Conservation (phyloP, 2,888 invertebrate genomes). For the Schrankia costaestrigalis region DNA sequence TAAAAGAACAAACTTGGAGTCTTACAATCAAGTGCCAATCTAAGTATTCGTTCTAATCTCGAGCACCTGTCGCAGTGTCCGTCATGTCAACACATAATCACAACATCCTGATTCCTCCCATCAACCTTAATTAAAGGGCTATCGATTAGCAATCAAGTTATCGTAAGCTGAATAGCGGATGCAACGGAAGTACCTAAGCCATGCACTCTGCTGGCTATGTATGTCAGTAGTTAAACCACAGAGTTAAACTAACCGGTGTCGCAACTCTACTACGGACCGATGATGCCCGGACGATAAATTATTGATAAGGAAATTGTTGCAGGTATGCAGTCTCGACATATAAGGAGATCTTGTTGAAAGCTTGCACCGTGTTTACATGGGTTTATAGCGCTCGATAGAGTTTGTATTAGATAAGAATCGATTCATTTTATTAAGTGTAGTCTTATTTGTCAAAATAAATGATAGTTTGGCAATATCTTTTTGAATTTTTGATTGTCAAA, state of each 20-base stretch:
- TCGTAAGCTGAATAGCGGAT: slow-evolving; percentile 3
- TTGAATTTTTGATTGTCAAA: too few relatives aligned
- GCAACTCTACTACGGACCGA: background rate
- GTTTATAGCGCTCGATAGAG: too few relatives aligned
- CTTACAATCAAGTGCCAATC: too few relatives aligned
- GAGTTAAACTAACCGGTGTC: slow-evolving; percentile 1
- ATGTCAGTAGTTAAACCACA: slow-evolving; percentile 32
- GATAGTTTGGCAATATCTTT: too few relatives aligned
- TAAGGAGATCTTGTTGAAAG: background rate
- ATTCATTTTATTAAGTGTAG: too few relatives aligned
- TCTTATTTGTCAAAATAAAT: too few relatives aligned
- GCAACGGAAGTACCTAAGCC: slow-evolving; percentile 10
- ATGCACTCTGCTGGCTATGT: slow-evolving; percentile 27
- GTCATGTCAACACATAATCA: too few relatives aligned
- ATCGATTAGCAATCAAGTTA: background rate
- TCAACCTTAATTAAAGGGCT: background rate
- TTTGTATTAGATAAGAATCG: too few relatives aligned
- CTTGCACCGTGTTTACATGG: background rate
- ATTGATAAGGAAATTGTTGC: slow-evolving; percentile 28
- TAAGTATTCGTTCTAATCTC: too few relatives aligned
- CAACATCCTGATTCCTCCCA: too few relatives aligned
- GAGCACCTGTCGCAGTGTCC: too few relatives aligned
- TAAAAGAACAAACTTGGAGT: too few relatives aligned
- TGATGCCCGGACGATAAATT: slow-evolving; percentile 13
- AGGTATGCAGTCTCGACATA: background rate